Evolutionary conservation across 2,113 vertebrate species (phyloP), one percentile per base, ranked within the genome.

Genomic region (Ancistrus triradiatus): DNA sequence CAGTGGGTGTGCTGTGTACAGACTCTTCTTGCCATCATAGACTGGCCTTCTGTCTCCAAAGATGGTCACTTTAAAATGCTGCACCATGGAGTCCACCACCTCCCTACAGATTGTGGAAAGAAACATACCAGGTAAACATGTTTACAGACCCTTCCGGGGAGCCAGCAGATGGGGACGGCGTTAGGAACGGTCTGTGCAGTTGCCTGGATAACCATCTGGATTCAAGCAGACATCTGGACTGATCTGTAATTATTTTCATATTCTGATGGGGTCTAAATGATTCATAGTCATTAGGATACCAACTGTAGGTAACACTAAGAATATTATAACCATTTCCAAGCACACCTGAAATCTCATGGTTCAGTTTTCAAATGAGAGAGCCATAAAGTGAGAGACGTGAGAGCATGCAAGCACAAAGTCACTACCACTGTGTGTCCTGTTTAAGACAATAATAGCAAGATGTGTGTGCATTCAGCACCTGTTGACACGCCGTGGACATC

Each of bases 1-100:
- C 74, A 98, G 91, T 1, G 95, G 92, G 66, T 91, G 94, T 38
- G 92, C 94, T 42, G 95, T 98, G 78, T 98, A 98, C 65, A 98
- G 92, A 82, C 93, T 98, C 81, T 77, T 93, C 84, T 98, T 97
- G 67, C 95, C 95, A 90, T 98, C 95, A 72, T 98, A 98, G 72
- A 98, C 95, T 6, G 95, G 95, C 79, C 89, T 88, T 56, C 92
- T 89, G 81, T 98, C 95, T 53, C 95, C 95, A 81, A 98, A 98
- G 87, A 98, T 96, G 72, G 93, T 97, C 80, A 98, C 95, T 87
- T 97, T 97, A 87, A 97, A 97, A 87, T 97, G 95, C 80, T 95
- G 92, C 80, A 98, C 93, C 94, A 98, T 97, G 69, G 94, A 92
- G 85, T 98, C 92, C 84, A 98, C 95, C 79, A 98, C 95, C 71